These are phyloP conservation scores for Colistium nudipinnis DNA, from an alignment of 2,113 vertebrate genomes.

Conservation along the genomic window DNA sequence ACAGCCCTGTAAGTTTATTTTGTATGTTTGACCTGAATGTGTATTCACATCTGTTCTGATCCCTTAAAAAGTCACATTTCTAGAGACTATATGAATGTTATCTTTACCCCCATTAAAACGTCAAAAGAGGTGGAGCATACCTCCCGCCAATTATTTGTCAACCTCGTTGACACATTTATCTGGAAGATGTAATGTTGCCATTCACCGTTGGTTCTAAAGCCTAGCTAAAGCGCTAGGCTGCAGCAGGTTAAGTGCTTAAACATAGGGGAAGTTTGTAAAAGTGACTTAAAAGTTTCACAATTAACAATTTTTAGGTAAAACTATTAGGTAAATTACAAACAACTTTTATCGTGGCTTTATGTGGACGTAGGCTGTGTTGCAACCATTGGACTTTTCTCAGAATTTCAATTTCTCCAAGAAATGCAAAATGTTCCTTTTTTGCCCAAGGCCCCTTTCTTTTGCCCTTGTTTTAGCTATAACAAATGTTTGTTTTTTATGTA, in stretches of 20 bases:
- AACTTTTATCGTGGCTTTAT: neutral
- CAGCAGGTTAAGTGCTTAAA: neutral
- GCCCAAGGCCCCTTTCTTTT: neutral
- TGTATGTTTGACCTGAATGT: constrained; percentile 1
- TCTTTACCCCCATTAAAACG: neutral
- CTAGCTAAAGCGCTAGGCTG: constrained; percentile 2
- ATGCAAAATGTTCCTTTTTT: neutral
- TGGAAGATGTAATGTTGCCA: neutral
- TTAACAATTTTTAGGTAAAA: neutral
- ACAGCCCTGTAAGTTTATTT: constrained; percentile 76
- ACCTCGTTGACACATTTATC: neutral
- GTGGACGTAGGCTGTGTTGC: neutral
- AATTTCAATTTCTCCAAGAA: neutral
- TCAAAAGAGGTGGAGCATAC: neutral
- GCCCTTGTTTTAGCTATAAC: neutral
- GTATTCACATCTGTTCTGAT: constrained; percentile 2
- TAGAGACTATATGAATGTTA: neutral
- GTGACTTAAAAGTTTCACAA: neutral
- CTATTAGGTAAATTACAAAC: neutral
- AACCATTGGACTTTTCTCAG: too few species aligned
- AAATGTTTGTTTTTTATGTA: neutral
- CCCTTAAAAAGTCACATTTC: neutral
- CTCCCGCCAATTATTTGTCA: neutral
- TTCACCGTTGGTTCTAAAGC: neutral
- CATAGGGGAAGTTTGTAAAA: neutral